Base-by-base conservation (phyloP, 2,888 invertebrate species). In the Campoletis raptor region DNA sequence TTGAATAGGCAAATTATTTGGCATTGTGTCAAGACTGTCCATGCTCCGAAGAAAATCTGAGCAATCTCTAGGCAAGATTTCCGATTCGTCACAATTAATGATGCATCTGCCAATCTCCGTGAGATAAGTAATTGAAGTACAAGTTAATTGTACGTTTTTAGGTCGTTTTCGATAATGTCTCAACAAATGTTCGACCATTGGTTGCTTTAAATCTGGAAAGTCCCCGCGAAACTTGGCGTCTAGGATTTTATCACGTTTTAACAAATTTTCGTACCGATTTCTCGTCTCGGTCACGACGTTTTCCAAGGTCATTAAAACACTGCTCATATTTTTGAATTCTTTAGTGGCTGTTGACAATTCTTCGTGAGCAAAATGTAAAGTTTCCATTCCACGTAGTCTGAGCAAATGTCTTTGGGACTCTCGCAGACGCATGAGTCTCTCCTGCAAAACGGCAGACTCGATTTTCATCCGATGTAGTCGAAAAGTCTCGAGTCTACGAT, bases 371-470 rank as follows among this genome's bases (percentile, higher is more conserved):
- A 85, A 40, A 6, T 66, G 36, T 0, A 48, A 69, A 0, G 89
- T 83, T 69, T 89, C 40, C 1, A 81, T 86, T 21, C 81, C 80
- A 0, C 70, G 48, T 40, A 77, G 77, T n/a, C 85, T 78, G 1
- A 45, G 69, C 18, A 79, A 84, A 0, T 89, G 85, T 2, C 87
- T 83, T 7, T 69, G 77, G 0, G 85, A 86, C 79, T 96, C 92
- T 0, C 96, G 95, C 92, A 96, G 94, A 12, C 96, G 92, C 88
- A 95, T 96, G 4, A 97, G 92, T 81, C 96, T 96, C 89, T 97
- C 97, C 90, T 97, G 97, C 10, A 96, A 96, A 40, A 97, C 96
- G 0, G 96, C 96, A 12, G 97, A 96, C 92, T 97, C 97, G 40
- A 96, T 95, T 88, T 95, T 95, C 48, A 97, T 94, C 92, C 96